Evolutionary conservation across 2,797 vertebrate genomes (phyloP), one percentile per base, ranked within the genome.

Genomic region (Darevskia nairensis): DNA sequence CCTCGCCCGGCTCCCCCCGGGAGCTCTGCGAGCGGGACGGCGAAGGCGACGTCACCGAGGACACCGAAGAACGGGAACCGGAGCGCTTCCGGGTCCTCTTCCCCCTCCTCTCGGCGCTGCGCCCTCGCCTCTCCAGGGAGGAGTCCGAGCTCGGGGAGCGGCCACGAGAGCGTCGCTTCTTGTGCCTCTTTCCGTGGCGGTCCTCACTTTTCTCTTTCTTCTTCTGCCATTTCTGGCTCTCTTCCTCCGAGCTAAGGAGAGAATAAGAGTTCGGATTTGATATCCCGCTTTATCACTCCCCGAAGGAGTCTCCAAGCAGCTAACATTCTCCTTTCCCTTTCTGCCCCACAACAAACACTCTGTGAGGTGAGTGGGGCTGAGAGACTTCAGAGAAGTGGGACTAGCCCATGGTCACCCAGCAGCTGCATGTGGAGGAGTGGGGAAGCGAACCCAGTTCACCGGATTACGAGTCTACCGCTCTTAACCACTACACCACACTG

Each of bases 31-130:
- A 90, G 2, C 2, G 89, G 0, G 95, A 90, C 0, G 92, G 91
- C 0, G 96, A 95, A 0, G 91, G 92, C 2, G 98, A 98, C 5
- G 97, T 97, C 0, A 96, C 76, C 0, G 97, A 98, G 41, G 98
- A 98, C 17, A 96, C 95, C 0, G 97, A 98, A 0, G 98, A 98
- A 25, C 94, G 97, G 0, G 97, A 97, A 0, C 96, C 93, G 11
- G 88, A 94, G 1, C 93, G 90, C 41, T 92, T 95, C 32, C 4
- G 64, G 71, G 21, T 69, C 27, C 84, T 39, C 21, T 1, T 88
- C 64, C 29, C 89, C 55, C 27, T 66, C 80, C 85, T 83, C 6
- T 93, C 92, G 1, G 91, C 89, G 35, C 90, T 89, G 32, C 64
- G 87, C 7, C 66, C 82, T 2, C 66, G 88, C 35, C 6, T 87